Evolutionary conservation across 2,113 vertebrate genomes (phyloP).

Genomic region (Pao palembangensis): DNA sequence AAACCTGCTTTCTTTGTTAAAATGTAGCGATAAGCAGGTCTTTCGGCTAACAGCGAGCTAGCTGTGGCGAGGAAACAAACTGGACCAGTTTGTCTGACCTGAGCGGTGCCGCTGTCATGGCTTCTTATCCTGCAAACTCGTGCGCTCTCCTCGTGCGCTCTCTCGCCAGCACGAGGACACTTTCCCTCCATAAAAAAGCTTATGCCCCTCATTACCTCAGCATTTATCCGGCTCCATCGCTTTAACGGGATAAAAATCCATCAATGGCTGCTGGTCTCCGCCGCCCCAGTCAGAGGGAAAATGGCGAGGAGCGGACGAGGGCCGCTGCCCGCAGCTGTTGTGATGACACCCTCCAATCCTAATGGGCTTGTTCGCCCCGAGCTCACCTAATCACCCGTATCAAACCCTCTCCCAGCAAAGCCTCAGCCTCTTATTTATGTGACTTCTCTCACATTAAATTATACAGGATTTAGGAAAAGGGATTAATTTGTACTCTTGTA

Average conservation of each 20-base stretch:
- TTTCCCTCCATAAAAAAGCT: slow-evolving; percentile 52
- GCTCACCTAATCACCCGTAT: slow-evolving; percentile 77
- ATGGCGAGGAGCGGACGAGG: slow-evolving; percentile 60
- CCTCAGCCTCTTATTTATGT: slow-evolving; percentile 71
- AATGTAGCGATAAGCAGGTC: too few species aligned
- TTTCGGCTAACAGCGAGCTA: too few species aligned
- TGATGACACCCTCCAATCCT: slow-evolving; percentile 68
- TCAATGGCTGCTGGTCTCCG: slow-evolving; percentile 42
- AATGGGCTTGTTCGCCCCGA: slow-evolving; percentile 74
- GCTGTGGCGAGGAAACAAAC: slow-evolving; percentile 1
- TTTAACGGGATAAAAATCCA: slow-evolving; percentile 66
- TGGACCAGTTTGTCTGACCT: slow-evolving; percentile 1
- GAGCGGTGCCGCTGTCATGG: background rate
- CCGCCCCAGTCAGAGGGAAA: slow-evolving; percentile 11
- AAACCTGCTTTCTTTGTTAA: too few species aligned
- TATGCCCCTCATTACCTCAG: slow-evolving; percentile 62
- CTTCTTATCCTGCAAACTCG: slow-evolving; percentile 17
- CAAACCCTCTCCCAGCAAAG: slow-evolving; percentile 65
- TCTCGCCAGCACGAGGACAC: slow-evolving; percentile 25
- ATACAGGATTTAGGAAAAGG: slow-evolving; percentile 73
- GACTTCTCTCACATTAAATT: slow-evolving; percentile 77
- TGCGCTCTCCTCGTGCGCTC: background rate
- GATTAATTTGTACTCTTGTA: slow-evolving; percentile 75
- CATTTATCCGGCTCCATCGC: slow-evolving; percentile 64
- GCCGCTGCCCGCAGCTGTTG: slow-evolving; percentile 49